These are phyloP conservation scores for Mamestra brassicae DNA, from an alignment of 2,888 invertebrate species.

Conservation along the genomic window DNA sequence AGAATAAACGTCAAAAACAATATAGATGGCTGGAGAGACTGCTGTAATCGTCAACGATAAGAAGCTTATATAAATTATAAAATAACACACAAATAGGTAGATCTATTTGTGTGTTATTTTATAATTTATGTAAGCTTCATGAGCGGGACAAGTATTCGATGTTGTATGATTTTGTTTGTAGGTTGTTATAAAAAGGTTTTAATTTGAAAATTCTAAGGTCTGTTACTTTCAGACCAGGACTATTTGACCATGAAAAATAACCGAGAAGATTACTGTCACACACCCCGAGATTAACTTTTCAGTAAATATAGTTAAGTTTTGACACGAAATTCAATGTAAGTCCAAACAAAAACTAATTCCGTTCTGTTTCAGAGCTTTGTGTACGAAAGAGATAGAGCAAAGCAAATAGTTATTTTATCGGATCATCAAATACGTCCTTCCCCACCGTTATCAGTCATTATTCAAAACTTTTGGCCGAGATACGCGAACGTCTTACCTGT, in stretches of 20 bases:
- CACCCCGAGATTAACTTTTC: not conserved
- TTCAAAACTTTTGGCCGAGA: slow-evolving; percentile 8
- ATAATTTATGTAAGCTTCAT: too few relatives aligned
- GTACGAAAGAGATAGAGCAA: not conserved
- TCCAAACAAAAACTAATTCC: slow-evolving; percentile 7
- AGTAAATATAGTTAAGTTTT: not conserved
- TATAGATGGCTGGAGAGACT: not conserved
- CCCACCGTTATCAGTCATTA: slow-evolving; percentile 25
- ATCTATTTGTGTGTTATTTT: too few relatives aligned
- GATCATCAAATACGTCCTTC: slow-evolving; percentile 16
- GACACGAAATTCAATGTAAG: not conserved
- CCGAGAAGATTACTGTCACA: not conserved
- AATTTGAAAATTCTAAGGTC: not conserved
- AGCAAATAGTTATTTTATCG: slow-evolving; percentile 29
- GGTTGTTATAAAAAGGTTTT: not conserved
- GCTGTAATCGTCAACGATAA: too few relatives aligned
- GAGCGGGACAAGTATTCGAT: not conserved
- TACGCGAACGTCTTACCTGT: slow-evolving; percentile 1
- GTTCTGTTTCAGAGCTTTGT: not conserved
- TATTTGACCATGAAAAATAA: too few relatives aligned
- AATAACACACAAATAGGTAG: too few relatives aligned
- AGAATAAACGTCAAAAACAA: slow-evolving; percentile 1
- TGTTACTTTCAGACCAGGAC: not conserved
- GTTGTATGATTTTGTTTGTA: not conserved
- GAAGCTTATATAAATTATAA: too few relatives aligned